Percentiles rank a stretch among this genome's conserved stretches.
Evolutionary conservation across 2,113 vertebrate genomes (phyloP).

Genomic region (human (Homo sapiens)): GRCh38 chr7:103293001-103293500

Average conservation of each 20-base stretch:
- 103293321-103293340: neutral
- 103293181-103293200: neutral
- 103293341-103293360: neutral
- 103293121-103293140: neutral
- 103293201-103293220: slow-evolving; percentile 2
- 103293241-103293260: neutral
- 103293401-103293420: neutral
- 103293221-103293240: neutral
- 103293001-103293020: neutral
- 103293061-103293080: neutral
- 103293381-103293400: neutral
- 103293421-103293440: neutral
- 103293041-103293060: neutral
- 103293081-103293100: neutral
- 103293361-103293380: neutral
- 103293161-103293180: neutral
- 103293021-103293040: neutral
- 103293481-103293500: neutral
- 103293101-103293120: too few relatives aligned
- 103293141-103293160: neutral
- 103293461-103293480: neutral
- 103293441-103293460: neutral
- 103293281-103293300: neutral
- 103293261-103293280: neutral
- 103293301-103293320: neutral